These are phyloP conservation scores for Atlantisia rogersi DNA, from an alignment of 2,113 vertebrate species.

Conservation along the genomic window DNA sequence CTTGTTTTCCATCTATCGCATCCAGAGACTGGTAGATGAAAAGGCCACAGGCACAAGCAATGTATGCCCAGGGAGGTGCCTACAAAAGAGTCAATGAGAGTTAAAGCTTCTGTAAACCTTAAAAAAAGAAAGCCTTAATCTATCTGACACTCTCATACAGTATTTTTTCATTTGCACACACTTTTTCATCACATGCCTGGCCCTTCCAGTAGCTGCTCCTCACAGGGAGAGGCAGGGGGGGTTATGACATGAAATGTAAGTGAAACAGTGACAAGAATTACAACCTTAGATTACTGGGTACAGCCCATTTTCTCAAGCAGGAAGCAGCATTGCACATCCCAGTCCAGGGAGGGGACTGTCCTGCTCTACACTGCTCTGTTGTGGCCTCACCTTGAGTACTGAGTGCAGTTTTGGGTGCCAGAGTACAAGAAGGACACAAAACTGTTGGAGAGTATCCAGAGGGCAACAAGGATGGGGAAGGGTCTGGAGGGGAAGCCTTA, in stretches of 20 bases:
- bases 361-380: no score
- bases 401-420: no score
- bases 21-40: conserved; percentile 98
- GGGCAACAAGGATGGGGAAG: no score
- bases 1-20: conserved; percentile 98
- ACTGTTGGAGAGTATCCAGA: no score
- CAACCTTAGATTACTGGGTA: background rate
- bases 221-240: background rate
- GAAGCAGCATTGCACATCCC: background rate
- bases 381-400: no score
- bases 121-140: background rate
- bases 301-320: background rate
- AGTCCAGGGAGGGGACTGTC: no score
- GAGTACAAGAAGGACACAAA: no score
- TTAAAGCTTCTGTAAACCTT: background rate
- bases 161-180: background rate
- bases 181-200: background rate
- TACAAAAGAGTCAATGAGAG: conserved; percentile 46
- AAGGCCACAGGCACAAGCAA: conserved; percentile 92
- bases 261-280: background rate
- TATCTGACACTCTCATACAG: background rate
- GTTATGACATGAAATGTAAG: background rate
- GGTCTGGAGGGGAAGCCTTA: no score
- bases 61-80: conserved; percentile 96
- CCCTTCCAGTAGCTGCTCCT: background rate